These are phyloP conservation scores for Hermaeophaga mercurialis DNA, from an alignment of 2,888 invertebrate genomes.

Conservation along the genomic window DNA sequence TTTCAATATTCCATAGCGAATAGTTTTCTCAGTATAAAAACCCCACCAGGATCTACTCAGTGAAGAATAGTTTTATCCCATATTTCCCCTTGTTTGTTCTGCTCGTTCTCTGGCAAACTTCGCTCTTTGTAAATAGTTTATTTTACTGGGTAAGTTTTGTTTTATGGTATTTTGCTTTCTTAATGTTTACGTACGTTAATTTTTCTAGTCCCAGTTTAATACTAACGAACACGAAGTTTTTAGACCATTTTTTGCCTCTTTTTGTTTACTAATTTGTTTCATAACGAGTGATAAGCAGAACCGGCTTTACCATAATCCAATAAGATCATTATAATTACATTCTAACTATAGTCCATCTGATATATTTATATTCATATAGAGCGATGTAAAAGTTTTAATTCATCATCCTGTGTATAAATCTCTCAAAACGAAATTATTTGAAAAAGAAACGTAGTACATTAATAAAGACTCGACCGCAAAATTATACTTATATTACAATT, in stretches of 20 bases:
- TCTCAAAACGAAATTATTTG: too few relatives aligned
- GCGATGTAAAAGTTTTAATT: too few relatives aligned
- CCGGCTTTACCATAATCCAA: too few relatives aligned
- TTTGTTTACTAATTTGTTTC: constrained; percentile 29
- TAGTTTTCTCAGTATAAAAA: constrained; percentile 8
- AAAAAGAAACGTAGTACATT: too few relatives aligned
- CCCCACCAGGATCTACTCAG: constrained; percentile 23
- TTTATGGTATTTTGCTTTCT: constrained; percentile 42
- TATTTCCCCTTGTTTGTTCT: constrained; percentile 44
- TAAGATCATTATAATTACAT: too few relatives aligned
- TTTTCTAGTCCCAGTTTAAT: constrained; percentile 30
- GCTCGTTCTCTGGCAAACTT: constrained; percentile 34
- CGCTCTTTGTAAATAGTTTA: constrained; percentile 41
- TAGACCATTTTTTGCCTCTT: constrained; percentile 20
- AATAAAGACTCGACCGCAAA: too few relatives aligned
- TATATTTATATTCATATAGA: too few relatives aligned
- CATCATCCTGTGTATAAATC: too few relatives aligned
- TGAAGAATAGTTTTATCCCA: constrained; percentile 47
- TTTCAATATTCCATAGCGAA: constrained; percentile 3
- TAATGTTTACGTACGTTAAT: constrained; percentile 38
- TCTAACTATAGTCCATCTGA: too few relatives aligned
- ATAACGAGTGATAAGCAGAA: too few relatives aligned
- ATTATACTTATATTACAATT: too few relatives aligned
- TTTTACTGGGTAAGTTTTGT: constrained; percentile 42
- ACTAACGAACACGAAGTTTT: constrained; percentile 25